phyloP scores from a whole-genome alignment of 2,113 vertebrate genomes.

The Drymodes brunneopygia region DNA sequence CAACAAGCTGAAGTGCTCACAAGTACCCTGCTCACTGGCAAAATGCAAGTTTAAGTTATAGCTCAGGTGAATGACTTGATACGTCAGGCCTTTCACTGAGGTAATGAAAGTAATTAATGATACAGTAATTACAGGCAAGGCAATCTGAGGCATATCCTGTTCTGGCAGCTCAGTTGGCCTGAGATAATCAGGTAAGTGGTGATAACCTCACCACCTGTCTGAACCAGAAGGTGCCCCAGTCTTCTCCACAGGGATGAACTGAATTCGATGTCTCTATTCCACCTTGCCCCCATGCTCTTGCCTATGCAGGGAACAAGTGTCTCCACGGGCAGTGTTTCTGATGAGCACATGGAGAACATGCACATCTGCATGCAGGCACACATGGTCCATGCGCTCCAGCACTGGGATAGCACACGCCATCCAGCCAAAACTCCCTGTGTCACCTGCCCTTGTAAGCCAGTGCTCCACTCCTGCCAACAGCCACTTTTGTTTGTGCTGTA shows the following conservation, averaged over 20 bases:
- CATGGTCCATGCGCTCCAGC: fast-evolving
- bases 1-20: neutral
- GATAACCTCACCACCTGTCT: neutral
- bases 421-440: neutral
- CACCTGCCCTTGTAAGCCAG: neutral
- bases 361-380: neutral
- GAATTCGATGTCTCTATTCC: neutral
- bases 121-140: neutral
- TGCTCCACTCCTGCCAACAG: neutral
- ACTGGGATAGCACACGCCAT: fast-evolving
- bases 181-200: neutral
- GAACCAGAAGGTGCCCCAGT: neutral
- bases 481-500: neutral
- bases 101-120: neutral
- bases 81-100: neutral
- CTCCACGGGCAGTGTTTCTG: neutral
- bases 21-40: neutral
- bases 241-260: neutral
- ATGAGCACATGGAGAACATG: neutral
- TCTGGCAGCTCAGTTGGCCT: neutral
- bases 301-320: neutral
- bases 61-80: neutral
- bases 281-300: neutral
- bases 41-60: neutral
- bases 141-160: neutral